These are phyloP conservation scores for Nudaria mundana DNA, from an alignment of 2,888 invertebrate species.

Conservation along the genomic window DNA sequence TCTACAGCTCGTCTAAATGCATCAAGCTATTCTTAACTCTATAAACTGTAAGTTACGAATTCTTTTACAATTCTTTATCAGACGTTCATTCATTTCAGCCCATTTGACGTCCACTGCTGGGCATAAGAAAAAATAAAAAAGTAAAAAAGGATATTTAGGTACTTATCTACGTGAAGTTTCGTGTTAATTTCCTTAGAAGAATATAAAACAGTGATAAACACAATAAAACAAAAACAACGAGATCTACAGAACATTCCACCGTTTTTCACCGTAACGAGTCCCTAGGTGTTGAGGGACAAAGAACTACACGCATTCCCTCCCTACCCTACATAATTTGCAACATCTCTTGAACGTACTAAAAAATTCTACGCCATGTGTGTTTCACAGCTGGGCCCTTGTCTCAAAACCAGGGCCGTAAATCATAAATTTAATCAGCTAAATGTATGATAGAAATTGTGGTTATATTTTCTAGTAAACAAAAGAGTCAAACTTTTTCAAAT, in stretches of 20 bases:
- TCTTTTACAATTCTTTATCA: too few relatives aligned
- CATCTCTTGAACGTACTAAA: not conserved
- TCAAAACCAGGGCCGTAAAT: not conserved
- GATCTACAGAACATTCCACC: constrained; percentile 17
- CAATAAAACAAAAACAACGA: constrained; percentile 23
- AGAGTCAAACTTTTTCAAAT: too few relatives aligned
- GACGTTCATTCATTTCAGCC: too few relatives aligned
- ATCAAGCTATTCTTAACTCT: not conserved
- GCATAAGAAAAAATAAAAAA: too few relatives aligned
- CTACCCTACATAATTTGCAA: constrained; percentile 17
- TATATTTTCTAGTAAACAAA: not conserved
- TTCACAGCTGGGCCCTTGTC: not conserved
- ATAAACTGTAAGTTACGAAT: not conserved
- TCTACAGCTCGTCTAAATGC: constrained; percentile 33
- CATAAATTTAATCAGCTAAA: not conserved
- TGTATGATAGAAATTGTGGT: too few relatives aligned
- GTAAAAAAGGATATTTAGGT: too few relatives aligned
- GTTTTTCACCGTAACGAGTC: constrained; percentile 21
- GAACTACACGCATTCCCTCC: constrained; percentile 9
- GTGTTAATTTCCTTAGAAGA: too few relatives aligned
- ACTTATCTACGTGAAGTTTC: too few relatives aligned
- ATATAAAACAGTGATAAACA: not conserved
- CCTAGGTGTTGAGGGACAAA: constrained; percentile 22
- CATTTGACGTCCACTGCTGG: too few relatives aligned
- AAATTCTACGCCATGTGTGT: not conserved